These are phyloP conservation scores for Holocentrus rufus DNA, from an alignment of 2,797 vertebrate genomes.

Conservation along the genomic window DNA sequence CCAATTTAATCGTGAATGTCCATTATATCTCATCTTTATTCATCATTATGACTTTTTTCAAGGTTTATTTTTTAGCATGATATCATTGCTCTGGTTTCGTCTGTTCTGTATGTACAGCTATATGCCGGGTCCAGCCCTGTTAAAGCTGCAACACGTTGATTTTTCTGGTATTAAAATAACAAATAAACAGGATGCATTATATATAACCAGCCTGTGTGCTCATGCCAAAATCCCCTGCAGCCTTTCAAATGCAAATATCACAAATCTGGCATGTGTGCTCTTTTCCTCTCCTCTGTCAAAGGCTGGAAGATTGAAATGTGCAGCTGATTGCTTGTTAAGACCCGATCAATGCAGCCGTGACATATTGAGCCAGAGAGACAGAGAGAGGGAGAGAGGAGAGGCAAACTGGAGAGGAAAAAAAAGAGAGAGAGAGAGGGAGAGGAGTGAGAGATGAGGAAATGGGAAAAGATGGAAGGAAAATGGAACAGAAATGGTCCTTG, in stretches of 20 bases:
- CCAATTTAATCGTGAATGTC: too few relatives aligned
- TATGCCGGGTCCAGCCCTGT: too few relatives aligned
- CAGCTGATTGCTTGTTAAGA: background rate
- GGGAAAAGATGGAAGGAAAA: background rate
- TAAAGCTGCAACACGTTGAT: too few relatives aligned
- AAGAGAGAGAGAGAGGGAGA: background rate
- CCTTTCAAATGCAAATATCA: too few relatives aligned
- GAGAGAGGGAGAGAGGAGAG: background rate
- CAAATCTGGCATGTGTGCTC: background rate
- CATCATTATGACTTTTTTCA: too few relatives aligned
- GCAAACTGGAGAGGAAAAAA: background rate
- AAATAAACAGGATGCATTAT: too few relatives aligned
- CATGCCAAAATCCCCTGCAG: too few relatives aligned
- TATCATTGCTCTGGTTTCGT: too few relatives aligned
- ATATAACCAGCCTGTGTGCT: too few relatives aligned
- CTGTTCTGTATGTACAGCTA: too few relatives aligned
- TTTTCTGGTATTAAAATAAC: too few relatives aligned
- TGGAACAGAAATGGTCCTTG: background rate
- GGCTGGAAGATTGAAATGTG: background rate
- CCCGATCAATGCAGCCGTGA: conserved; percentile 2
- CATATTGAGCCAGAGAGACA: background rate
- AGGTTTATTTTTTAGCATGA: background rate
- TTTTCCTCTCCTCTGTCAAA: background rate
- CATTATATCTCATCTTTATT: too few relatives aligned
- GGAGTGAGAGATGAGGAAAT: background rate